Conservation (phyloP, 1,140 invertebrate genomes). For the Hestina assimilis region DNA sequence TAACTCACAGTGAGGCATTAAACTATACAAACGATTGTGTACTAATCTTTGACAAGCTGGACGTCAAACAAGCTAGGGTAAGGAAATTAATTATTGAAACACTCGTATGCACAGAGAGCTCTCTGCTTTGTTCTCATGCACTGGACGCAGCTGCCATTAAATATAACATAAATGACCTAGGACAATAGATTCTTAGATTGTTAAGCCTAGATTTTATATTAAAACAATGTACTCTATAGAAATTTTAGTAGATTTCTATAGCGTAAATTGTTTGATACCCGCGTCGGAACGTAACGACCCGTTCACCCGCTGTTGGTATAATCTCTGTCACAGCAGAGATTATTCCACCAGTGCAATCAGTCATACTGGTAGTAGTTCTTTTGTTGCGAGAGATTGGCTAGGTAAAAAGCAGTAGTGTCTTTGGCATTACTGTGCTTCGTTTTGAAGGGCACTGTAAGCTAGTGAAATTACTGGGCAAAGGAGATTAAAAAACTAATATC, state of each 20-base stretch:
- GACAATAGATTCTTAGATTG: slow-evolving; percentile 15
- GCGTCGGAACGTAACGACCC: no score
- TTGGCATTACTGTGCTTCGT: no score
- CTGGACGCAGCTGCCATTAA: slow-evolving; percentile 46
- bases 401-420: no score
- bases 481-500: no score
- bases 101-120: slow-evolving; percentile 34
- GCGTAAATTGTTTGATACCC: no score
- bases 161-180: slow-evolving; percentile 29
- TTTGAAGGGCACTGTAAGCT: no score
- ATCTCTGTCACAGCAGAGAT: no score
- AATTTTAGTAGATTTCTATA: neutral
- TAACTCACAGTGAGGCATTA: slow-evolving; percentile 12
- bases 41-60: slow-evolving; percentile 37
- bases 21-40: neutral
- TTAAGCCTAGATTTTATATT: neutral
- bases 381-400: no score
- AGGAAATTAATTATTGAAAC: slow-evolving; percentile 51
- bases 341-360: no score
- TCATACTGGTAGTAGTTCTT: no score
- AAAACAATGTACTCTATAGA: neutral
- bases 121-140: slow-evolving; percentile 28
- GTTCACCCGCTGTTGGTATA: no score
- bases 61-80: slow-evolving; percentile 47
- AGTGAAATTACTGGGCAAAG: no score